Evolutionary conservation across 2,113 vertebrate genomes (phyloP).

Genomic region (Chiloscyllium plagiosum): DNA sequence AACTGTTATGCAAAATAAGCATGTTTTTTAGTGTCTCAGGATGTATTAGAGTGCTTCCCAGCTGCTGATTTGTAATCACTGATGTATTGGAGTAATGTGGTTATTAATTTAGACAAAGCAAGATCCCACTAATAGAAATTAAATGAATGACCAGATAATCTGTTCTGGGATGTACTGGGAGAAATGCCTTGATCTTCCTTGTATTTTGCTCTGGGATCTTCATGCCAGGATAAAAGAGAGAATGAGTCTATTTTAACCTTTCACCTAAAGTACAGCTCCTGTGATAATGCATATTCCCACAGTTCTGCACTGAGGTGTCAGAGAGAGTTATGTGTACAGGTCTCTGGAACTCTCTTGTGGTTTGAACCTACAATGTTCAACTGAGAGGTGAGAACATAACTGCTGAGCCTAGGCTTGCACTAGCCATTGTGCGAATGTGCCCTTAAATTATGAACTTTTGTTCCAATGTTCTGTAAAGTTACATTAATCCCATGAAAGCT

Average conservation of each 20-base stretch:
- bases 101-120: background rate
- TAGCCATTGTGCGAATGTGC: background rate
- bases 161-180: background rate
- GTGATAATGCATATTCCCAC: background rate
- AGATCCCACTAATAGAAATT: background rate
- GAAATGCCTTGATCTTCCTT: background rate
- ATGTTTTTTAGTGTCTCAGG: background rate
- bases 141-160: background rate
- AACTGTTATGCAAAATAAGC: background rate
- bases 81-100: background rate
- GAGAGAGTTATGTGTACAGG: background rate
- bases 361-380: background rate
- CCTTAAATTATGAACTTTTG: slow-evolving; percentile 3
- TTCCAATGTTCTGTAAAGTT: background rate
- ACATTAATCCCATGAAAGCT: background rate
- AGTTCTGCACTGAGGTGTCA: background rate
- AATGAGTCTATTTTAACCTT: background rate
- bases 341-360: background rate
- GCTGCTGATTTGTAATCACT: background rate
- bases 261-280: background rate
- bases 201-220: background rate
- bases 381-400: background rate
- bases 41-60: background rate
- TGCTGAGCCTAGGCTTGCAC: background rate
- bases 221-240: background rate